Base-by-base conservation (phyloP, 2,888 invertebrate species). In the Orthosia gothica region DNA sequence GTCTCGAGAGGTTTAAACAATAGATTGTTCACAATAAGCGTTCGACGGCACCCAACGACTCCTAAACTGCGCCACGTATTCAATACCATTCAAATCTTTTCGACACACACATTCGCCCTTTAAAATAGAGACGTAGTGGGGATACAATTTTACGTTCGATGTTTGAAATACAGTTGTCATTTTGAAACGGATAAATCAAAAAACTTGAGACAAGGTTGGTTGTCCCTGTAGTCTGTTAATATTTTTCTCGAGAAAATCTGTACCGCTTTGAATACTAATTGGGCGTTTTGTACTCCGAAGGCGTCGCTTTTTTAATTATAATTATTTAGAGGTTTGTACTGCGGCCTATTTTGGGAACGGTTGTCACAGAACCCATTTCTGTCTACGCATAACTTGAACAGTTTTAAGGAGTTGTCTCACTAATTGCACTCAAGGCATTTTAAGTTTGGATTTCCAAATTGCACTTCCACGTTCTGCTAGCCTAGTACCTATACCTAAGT, bases 1-100 rank as follows among this genome's bases (percentile, higher is more conserved):
- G 76, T 76, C 79, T 79, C 81, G 45, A 83, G 87, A 70, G 86
- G 59, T 74, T 84, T 78, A 86, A 79, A 87, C 86, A 87, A 86
- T 84, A 81, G 73, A 78, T 76, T 52, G 81, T 74, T 63, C 76
- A 76, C 81, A 79, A 84, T 81, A 81, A 81, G 70, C 79, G 73
- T 76, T 79, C 76, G 69, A 66, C 59, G 63, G 73, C 62, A 57
- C 61, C 23, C 52, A 76, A 76, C 64, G 64, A 74, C 65, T 72
- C 32, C 72, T 69, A 65, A 81, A 81, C 70, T 76, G 45, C 40
- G 20, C 67, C 55, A 68, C 62, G 73, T 66, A 68, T 73, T 72
- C 71, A 64, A 85, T 63, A 72, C 45, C 58, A 70, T 70, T 81
- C 82, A 74, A 82, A 82, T 78, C 15, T 65, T 74, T 70, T 57